phyloP scores from a whole-genome alignment of 2,888 invertebrate species.

The Agonum fuliginosum region DNA sequence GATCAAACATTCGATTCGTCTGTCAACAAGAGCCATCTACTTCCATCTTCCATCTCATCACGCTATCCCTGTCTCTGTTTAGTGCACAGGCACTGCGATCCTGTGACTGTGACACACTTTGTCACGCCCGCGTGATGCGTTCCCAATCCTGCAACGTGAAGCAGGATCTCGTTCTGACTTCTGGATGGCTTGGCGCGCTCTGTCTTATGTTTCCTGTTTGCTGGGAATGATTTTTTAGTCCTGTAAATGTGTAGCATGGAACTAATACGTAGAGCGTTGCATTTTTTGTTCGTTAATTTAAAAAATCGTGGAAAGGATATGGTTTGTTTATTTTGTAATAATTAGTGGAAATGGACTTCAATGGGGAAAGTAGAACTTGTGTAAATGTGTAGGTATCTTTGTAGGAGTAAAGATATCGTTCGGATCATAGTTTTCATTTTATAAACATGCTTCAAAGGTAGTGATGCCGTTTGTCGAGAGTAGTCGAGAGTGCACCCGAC shows the following conservation, averaged over 20 bases:
- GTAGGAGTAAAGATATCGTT: too few relatives aligned
- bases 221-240: not conserved
- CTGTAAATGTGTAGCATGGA: not conserved
- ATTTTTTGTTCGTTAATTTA: not conserved
- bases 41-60: not conserved
- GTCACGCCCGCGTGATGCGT: not conserved
- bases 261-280: not conserved
- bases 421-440: too few relatives aligned
- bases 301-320: too few relatives aligned
- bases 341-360: too few relatives aligned
- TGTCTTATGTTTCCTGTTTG: not conserved
- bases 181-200: not conserved
- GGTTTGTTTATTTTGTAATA: too few relatives aligned
- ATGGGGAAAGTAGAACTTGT: too few relatives aligned
- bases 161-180: not conserved
- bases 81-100: not conserved
- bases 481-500: too few relatives aligned
- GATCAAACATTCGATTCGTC: conserved; percentile 45
- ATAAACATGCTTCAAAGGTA: too few relatives aligned
- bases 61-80: not conserved
- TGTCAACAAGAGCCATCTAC: conserved; percentile 12
- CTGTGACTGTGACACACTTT: conserved; percentile 23
- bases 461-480: too few relatives aligned
- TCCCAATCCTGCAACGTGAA: not conserved
- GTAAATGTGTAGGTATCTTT: too few relatives aligned